A percentile compares a stretch with the other conserved stretches of the same genome.
These are phyloP conservation scores for Semnopithecus entellus DNA, from an alignment of 2,113 vertebrate species.

Conservation along the genomic window DNA sequence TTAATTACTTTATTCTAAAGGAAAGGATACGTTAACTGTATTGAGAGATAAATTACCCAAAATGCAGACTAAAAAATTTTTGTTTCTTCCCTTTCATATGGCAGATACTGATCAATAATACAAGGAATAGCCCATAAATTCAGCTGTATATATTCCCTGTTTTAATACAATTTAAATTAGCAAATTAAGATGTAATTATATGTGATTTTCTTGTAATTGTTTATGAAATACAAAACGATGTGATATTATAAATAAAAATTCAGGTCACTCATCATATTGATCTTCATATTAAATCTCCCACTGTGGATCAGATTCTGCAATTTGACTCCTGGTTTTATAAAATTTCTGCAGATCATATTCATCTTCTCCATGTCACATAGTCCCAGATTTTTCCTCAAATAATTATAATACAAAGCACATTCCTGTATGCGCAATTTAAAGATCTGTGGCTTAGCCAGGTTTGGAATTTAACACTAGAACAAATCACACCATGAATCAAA, in stretches of 20 bases:
- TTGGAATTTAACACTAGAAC: slow-evolving; percentile 20
- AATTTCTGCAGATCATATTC: background rate
- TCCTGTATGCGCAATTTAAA: background rate
- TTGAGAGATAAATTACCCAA: background rate
- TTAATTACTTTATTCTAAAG: background rate
- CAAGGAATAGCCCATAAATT: background rate
- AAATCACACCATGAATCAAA: slow-evolving; percentile 25
- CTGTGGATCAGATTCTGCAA: background rate
- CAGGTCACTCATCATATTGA: background rate
- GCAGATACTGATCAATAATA: background rate
- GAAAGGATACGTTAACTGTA: background rate
- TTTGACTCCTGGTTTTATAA: background rate
- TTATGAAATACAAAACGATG: slow-evolving; percentile 3
- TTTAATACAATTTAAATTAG: slow-evolving; percentile 7
- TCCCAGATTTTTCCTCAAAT: background rate
- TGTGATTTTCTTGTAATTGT: background rate
- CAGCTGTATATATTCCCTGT: background rate
- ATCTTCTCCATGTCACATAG: background rate
- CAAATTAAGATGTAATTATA: slow-evolving; percentile 18
- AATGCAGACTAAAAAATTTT: background rate
- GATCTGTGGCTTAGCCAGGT: background rate
- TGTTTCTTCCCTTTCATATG: background rate
- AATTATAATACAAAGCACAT: slow-evolving; percentile 32
- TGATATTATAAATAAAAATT: slow-evolving; percentile 14
- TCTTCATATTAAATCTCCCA: background rate